Evolutionary conservation across 2,888 invertebrate species (phyloP), one percentile per base, ranked within the genome.

Genomic region (Drosophila neonasuta): DNA sequence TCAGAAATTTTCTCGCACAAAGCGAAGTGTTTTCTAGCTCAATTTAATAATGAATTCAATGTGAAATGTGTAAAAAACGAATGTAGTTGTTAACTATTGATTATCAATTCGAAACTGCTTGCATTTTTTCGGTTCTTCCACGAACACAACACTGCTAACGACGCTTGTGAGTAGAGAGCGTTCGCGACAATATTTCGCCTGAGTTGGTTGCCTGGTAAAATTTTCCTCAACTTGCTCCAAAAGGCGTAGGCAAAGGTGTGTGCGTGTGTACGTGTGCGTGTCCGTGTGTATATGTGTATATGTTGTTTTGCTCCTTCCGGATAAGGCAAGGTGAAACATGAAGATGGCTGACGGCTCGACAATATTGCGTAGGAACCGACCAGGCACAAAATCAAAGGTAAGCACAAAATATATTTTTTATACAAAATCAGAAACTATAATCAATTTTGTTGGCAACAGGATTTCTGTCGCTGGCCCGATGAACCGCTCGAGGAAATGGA

Each of bases 401-500:
- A 62, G 62, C 2, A 2, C 32, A 10, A 3, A 36, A n/a, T 15
- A 5, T 17, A 8, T 24, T 6, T 9, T 8, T 10, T 8, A 3
- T 24, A 24, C 6, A 24, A 6, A 24, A 24, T 24, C 24, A 24
- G 24, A 24, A 24, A 6, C 6, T 24, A 24, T 24, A 24, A 24
- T 24, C 1, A 50, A 61, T 56, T 71, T 65, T 32, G 10, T 17
- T 11, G 11, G 20, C 2, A 36, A 9, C 3, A 98, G 97, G 97
- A 98, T 89, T 99, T 98, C 92, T 96, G 97, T 89, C 95, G 95
- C 76, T 99, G 99, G 99, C 97, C 97, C 39, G 98, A 99, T 93
- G 97, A 99, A 92, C 95, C 96, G 0, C 98, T 99, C 90, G 99
- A 99, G 90, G 99, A 99, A 92, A 99, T 99, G 99, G 99, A 99